Percentiles rank a stretch among this genome's conserved stretches.
Evolutionary conservation across 2,888 invertebrate genomes (phyloP).

Genomic region (Heliconius aoede): DNA sequence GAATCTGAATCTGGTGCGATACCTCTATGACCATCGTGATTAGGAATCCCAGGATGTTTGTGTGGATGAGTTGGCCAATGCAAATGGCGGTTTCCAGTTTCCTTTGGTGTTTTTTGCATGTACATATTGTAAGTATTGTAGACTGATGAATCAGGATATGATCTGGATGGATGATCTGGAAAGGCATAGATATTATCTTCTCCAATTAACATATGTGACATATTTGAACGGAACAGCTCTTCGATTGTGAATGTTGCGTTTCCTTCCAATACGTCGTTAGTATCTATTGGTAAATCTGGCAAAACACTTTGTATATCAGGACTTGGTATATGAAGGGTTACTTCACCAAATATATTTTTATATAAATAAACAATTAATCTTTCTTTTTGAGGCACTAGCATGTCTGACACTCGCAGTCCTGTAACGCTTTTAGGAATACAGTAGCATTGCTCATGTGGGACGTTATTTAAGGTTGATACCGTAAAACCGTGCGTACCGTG

Average conservation of each 20-base stretch:
- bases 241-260: not conserved
- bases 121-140: not conserved
- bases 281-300: slow-evolving; percentile 59
- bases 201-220: not conserved
- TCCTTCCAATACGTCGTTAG: slow-evolving; percentile 52
- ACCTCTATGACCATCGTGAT: not conserved
- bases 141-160: not conserved
- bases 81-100: too few relatives aligned
- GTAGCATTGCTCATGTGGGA: slow-evolving; percentile 50
- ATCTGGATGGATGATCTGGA: too few relatives aligned
- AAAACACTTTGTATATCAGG: slow-evolving; percentile 59
- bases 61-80: not conserved
- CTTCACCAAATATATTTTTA: slow-evolving; percentile 48
- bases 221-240: slow-evolving; percentile 20
- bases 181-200: not conserved
- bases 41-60: not conserved
- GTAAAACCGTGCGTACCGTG: not conserved
- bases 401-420: slow-evolving; percentile 48
- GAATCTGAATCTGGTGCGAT: not conserved
- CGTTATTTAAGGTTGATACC: not conserved
- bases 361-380: slow-evolving; percentile 66
- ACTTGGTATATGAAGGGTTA: slow-evolving; percentile 60
- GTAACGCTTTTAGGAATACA: slow-evolving; percentile 51
- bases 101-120: not conserved
- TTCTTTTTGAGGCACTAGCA: slow-evolving; percentile 50